These are phyloP conservation scores for Craterocephalus amniculus DNA, from an alignment of 2,797 vertebrate genomes.

Conservation along the genomic window DNA sequence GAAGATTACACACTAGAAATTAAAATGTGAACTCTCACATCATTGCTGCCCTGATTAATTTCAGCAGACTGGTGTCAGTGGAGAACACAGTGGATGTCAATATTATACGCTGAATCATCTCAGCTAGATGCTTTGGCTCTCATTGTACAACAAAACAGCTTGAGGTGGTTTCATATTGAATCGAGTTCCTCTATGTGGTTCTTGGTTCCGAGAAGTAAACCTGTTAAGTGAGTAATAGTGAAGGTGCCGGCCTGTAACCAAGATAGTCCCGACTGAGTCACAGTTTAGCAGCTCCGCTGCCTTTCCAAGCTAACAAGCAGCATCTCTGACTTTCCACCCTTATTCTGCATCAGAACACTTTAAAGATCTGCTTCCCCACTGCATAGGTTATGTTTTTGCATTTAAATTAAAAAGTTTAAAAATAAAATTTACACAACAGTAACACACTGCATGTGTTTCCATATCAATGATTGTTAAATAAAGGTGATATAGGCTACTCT, in stretches of 20 bases:
- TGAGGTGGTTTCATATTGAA: conserved; percentile 85
- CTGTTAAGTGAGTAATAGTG: conserved; percentile 83
- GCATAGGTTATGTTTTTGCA: background rate
- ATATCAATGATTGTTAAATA: background rate
- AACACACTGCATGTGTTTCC: background rate
- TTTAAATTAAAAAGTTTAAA: background rate
- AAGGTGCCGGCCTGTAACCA: conserved; percentile 75
- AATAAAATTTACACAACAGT: background rate
- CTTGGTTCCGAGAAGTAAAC: conserved; percentile 84
- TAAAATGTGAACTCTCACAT: conserved; percentile 44
- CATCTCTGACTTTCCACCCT: conserved; percentile 52
- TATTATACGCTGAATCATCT: conserved; percentile 66
- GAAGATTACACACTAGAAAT: conserved; percentile 25
- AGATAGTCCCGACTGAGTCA: conserved; percentile 76
- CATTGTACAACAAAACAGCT: conserved; percentile 62
- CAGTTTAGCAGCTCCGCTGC: conserved; percentile 45
- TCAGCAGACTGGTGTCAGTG: conserved; percentile 28
- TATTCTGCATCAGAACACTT: conserved; percentile 11
- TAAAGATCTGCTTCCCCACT: background rate
- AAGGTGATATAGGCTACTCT: background rate
- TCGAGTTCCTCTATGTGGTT: conserved; percentile 84
- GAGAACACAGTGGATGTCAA: conserved; percentile 37
- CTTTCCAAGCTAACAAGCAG: conserved; percentile 42
- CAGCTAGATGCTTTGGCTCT: conserved; percentile 35
- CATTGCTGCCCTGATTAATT: conserved; percentile 21